phyloP scores from a whole-genome alignment of 2,797 vertebrate species.

The Corythornis leucogaster region DNA sequence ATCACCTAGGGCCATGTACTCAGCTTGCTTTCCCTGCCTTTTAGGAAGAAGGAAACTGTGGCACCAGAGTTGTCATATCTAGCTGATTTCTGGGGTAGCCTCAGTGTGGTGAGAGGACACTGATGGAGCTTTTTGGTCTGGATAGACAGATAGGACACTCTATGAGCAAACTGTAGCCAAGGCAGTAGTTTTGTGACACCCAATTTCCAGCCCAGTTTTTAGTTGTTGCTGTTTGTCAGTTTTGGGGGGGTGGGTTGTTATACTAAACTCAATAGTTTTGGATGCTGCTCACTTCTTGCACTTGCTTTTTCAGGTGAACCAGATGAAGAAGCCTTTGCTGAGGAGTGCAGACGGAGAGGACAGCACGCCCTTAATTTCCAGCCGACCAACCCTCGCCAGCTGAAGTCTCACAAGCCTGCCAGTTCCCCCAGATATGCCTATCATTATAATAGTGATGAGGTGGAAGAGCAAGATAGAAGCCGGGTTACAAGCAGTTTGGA shows the following conservation, averaged over 20 bases:
- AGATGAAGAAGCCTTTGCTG: conserved; percentile 82
- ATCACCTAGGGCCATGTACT: background rate
- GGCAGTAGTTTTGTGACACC: background rate
- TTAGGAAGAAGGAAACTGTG: background rate
- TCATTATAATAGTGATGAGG: conserved; percentile 79
- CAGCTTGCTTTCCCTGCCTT: background rate
- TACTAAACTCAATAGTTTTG: background rate
- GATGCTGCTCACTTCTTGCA: background rate
- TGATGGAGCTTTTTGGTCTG: background rate
- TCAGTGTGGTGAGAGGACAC: background rate
- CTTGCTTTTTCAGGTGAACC: conserved; percentile 81
- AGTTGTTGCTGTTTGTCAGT: background rate
- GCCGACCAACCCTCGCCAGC: conserved; percentile 69
- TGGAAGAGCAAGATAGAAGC: conserved; percentile 83
- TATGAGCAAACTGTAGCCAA: background rate
- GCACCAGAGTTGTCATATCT: too few species aligned
- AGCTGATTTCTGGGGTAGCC: background rate
- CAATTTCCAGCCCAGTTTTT: background rate
- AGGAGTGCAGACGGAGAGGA: conserved; percentile 86
- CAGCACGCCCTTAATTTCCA: conserved; percentile 82
- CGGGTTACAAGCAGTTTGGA: conserved; percentile 75
- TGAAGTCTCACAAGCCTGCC: conserved; percentile 59
- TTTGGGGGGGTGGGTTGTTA: background rate
- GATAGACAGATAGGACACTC: background rate
- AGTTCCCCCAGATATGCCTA: conserved; percentile 77